These are phyloP conservation scores for Forbesichthys agassizii DNA, from an alignment of 2,113 vertebrate species.

Conservation along the genomic window DNA sequence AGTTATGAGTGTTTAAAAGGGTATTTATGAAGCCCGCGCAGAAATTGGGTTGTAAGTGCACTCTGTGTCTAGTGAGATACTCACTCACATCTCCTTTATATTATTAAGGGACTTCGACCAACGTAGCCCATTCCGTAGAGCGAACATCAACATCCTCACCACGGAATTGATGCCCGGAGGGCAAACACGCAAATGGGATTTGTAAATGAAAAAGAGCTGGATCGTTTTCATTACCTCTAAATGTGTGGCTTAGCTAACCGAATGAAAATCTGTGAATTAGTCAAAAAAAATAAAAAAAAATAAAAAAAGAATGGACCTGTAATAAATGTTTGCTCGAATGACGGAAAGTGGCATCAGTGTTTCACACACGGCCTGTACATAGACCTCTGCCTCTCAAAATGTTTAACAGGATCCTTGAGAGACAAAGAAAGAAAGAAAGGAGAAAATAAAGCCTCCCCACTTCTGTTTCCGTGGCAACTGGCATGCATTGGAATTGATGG, in stretches of 20 bases:
- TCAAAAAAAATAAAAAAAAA: no score
- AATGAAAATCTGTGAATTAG: not conserved
- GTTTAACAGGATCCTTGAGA: conserved; percentile 68
- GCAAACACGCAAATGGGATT: conserved; percentile 27
- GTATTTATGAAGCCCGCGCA: not conserved
- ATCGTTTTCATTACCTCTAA: conserved; percentile 22
- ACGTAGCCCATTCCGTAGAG: conserved; percentile 14
- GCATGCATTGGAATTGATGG: conserved; percentile 72
- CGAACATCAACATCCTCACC: no score
- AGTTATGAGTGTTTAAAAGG: no score
- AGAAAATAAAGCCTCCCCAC: conserved; percentile 58
- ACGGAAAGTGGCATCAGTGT: no score
- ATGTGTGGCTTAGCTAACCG: conserved; percentile 8
- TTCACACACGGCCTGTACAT: no score
- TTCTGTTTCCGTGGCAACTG: conserved; percentile 77
- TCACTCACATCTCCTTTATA: not conserved
- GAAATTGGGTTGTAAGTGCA: not conserved
- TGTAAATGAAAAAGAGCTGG: conserved; percentile 23
- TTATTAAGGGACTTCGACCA: conserved; percentile 12
- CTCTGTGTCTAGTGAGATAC: conserved; percentile 6
- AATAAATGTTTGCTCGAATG: no score
- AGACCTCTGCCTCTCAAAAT: conserved; percentile 50
- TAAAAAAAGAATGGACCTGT: no score
- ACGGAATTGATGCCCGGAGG: conserved; percentile 21
- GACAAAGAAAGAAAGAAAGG: not conserved